These are phyloP conservation scores for Drosophila mayaguana DNA, from an alignment of 2,888 invertebrate genomes.

Conservation along the genomic window DNA sequence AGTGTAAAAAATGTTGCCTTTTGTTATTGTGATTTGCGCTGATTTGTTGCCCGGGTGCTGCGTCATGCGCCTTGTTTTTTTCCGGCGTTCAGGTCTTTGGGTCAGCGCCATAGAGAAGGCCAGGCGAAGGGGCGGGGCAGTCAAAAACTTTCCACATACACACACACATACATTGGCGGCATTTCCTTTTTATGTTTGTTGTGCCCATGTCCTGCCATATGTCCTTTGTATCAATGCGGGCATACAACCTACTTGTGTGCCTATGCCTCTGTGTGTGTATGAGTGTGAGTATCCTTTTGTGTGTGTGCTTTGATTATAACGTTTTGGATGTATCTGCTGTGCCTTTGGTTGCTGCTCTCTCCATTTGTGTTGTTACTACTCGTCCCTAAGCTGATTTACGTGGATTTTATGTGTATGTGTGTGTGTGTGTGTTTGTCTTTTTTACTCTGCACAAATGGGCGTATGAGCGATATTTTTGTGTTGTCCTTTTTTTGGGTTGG, in stretches of 20 bases:
- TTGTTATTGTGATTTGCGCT: slow-evolving; percentile 75
- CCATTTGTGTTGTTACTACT: slow-evolving; percentile 25
- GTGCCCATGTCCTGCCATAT: slow-evolving; percentile 64
- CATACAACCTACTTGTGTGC: slow-evolving; percentile 36
- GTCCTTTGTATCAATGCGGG: slow-evolving; percentile 65
- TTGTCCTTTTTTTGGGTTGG: slow-evolving; percentile 9
- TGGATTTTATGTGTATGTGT: slow-evolving; percentile 39
- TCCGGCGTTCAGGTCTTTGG: slow-evolving; percentile 64
- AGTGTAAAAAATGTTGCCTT: slow-evolving; percentile 17
- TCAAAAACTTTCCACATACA: slow-evolving; percentile 33
- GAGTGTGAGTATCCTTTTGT: background rate
- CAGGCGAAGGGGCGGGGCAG: background rate
- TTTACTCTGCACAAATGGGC: slow-evolving; percentile 52
- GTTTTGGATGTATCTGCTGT: slow-evolving; percentile 45
- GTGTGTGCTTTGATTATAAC: slow-evolving; percentile 60
- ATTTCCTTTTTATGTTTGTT: slow-evolving; percentile 52
- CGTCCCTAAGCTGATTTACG: slow-evolving; percentile 64
- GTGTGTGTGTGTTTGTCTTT: slow-evolving; percentile 6
- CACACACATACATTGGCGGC: slow-evolving; percentile 20
- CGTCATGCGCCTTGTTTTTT: slow-evolving; percentile 68
- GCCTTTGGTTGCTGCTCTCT: slow-evolving; percentile 38
- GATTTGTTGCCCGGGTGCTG: slow-evolving; percentile 71
- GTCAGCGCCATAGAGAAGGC: slow-evolving; percentile 44
- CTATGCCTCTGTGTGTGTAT: slow-evolving; percentile 7
- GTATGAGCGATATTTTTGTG: slow-evolving; percentile 64